Percentiles rank a stretch among this genome's conserved stretches.
Evolutionary conservation across 2,888 invertebrate species (phyloP).

Genomic region (Uropetala carovei): DNA sequence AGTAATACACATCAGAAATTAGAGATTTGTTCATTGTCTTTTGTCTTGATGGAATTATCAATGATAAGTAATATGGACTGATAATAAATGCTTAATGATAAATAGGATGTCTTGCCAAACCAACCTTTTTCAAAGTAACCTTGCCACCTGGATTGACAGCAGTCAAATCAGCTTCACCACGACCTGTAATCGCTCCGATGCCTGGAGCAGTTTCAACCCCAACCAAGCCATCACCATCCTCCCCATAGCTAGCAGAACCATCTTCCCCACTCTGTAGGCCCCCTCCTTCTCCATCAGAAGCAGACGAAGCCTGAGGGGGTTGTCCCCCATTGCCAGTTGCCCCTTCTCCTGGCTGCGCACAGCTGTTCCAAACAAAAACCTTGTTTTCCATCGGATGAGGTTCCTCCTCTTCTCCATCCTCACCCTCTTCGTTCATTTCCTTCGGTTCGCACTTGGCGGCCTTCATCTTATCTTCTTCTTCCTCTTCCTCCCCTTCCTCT

Average conservation of each 20-base stretch:
- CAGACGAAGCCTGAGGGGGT: conserved; percentile 43
- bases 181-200: conserved; percentile 73
- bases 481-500: conserved; percentile 65
- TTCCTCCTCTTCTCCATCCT: conserved; percentile 71
- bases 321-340: neutral
- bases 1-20: no score
- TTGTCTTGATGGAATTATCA: no score
- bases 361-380: conserved; percentile 89
- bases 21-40: no score
- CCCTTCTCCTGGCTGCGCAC: conserved; percentile 73
- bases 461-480: conserved; percentile 36
- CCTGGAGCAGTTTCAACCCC: conserved; percentile 77
- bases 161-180: conserved; percentile 64
- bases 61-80: no score
- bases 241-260: conserved; percentile 74
- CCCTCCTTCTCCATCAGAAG: conserved; percentile 40
- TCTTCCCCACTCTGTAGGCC: conserved; percentile 48
- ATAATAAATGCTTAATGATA: no score
- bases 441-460: neutral
- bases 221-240: conserved; percentile 73
- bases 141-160: neutral
- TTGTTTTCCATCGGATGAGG: conserved; percentile 88
- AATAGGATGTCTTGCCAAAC: neutral
- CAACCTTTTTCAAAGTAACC: conserved; percentile 49
- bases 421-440: conserved; percentile 70